Evolutionary conservation across 2,888 invertebrate species (phyloP).

Genomic region (Chloromyia formosa): DNA sequence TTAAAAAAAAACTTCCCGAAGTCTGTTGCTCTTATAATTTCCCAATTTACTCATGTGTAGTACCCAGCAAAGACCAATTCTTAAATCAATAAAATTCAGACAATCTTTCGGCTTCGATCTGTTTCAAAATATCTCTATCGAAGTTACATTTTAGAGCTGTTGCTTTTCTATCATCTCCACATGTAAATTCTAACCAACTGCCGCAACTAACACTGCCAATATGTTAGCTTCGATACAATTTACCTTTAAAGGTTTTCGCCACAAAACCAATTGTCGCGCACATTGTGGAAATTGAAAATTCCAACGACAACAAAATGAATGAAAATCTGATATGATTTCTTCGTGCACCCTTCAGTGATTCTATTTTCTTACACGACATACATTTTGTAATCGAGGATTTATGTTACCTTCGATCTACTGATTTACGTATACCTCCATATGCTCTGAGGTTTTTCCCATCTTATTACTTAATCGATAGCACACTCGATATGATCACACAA

Average conservation of each 20-base stretch:
- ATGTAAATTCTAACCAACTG: too few species aligned
- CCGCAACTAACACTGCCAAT: too few species aligned
- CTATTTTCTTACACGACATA: constrained; percentile 27
- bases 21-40: too few species aligned
- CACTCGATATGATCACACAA: constrained; percentile 24
- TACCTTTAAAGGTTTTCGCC: not conserved
- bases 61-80: too few species aligned
- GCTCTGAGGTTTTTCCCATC: constrained; percentile 1
- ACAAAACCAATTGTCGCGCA: not conserved
- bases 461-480: constrained; percentile 32
- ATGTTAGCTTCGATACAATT: too few species aligned
- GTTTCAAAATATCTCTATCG: too few species aligned
- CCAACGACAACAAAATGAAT: constrained; percentile 8
- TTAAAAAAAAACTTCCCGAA: too few species aligned
- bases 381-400: constrained; percentile 39
- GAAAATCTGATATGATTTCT: constrained; percentile 39
- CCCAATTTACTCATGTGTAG: too few species aligned
- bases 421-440: not conserved
- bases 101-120: too few species aligned
- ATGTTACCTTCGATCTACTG: constrained; percentile 22
- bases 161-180: too few species aligned
- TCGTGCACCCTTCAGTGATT: constrained; percentile 33
- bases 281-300: constrained; percentile 13
- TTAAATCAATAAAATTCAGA: too few species aligned
- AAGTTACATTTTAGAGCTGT: too few species aligned